These are phyloP conservation scores for Gymnoscopelus microlampas DNA, from an alignment of 2,797 vertebrate genomes.

Conservation along the genomic window DNA sequence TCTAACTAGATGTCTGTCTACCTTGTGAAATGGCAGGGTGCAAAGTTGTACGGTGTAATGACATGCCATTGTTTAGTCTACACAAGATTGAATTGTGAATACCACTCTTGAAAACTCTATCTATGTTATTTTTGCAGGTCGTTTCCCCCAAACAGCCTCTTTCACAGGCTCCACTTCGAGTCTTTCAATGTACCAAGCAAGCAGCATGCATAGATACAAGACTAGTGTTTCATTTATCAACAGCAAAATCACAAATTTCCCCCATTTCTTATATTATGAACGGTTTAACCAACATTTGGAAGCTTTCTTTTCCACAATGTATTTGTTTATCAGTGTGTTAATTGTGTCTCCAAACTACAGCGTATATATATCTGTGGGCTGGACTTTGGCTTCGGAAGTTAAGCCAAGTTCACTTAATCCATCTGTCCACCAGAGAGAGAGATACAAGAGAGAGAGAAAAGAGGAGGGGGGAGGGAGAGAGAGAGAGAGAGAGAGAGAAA, in stretches of 20 bases:
- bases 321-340: no score
- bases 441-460: no score
- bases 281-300: no score
- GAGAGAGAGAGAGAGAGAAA: not conserved
- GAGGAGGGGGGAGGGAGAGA: no score
- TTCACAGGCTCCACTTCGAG: not conserved
- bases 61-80: constrained; percentile 54
- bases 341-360: not conserved
- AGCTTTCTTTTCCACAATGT: no score
- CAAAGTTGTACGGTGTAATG: constrained; percentile 28
- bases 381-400: no score
- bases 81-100: constrained; percentile 12
- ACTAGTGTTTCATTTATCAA: constrained; percentile 6
- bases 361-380: no score
- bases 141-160: not conserved
- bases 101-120: not conserved
- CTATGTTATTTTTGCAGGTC: not conserved
- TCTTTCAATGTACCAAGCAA: no score
- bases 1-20: constrained; percentile 48
- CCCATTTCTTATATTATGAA: no score
- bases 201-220: not conserved
- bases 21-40: constrained; percentile 48
- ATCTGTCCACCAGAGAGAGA: no score
- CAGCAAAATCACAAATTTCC: no score
- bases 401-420: no score